Conservation (phyloP, 2,113 vertebrate species). For the Naja naja region DNA sequence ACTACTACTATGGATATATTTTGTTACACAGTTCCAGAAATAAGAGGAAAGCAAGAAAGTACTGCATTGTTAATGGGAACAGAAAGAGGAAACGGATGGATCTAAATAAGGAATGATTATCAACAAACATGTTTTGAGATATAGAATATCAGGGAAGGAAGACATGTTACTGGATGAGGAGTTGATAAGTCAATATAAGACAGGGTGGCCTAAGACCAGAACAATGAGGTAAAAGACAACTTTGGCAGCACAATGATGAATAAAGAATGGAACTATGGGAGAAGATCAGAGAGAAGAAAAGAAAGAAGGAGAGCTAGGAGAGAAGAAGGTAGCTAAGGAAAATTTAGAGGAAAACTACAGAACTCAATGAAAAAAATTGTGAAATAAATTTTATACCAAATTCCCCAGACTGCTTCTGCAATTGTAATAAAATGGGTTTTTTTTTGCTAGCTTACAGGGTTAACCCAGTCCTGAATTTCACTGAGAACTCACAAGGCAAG, state of each 20-base stretch:
- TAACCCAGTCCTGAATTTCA: neutral
- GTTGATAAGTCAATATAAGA: neutral
- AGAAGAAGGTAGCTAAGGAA: neutral
- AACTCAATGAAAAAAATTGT: neutral
- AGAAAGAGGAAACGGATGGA: neutral
- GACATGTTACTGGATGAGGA: neutral
- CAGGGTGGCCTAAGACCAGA: neutral
- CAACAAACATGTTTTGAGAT: neutral
- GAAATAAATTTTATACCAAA: neutral
- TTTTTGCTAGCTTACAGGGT: neutral
- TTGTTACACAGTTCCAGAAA: neutral
- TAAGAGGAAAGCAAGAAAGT: neutral
- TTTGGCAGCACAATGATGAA: neutral
- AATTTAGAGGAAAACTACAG: neutral
- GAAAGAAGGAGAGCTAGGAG: too few relatives aligned
- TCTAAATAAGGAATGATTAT: neutral
- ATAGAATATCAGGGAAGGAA: neutral
- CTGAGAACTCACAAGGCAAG: neutral
- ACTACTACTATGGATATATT: neutral
- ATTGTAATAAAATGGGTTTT: neutral
- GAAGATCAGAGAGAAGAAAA: neutral
- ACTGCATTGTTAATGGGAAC: neutral
- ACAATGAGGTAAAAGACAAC: neutral
- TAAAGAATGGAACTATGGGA: neutral
- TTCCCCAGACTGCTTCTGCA: neutral